These are phyloP conservation scores for Parascotia fuliginaria DNA, from an alignment of 2,888 invertebrate genomes.

Conservation along the genomic window DNA sequence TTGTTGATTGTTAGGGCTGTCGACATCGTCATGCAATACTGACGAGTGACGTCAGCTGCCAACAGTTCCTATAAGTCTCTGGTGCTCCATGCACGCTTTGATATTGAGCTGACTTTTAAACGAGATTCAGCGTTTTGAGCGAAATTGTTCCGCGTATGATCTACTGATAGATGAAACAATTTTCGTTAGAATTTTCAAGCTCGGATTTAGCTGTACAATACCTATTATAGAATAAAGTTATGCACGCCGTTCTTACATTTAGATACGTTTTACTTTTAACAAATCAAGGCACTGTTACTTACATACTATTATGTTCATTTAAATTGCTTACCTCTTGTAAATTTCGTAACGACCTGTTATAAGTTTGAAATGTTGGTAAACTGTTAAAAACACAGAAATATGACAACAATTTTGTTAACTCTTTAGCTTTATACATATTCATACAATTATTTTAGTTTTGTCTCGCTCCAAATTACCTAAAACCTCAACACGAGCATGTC, in stretches of 20 bases:
- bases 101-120: constrained; percentile 41
- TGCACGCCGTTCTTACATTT: no score
- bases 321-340: no score
- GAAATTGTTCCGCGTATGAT: constrained; percentile 24
- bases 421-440: not conserved
- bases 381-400: no score
- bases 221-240: no score
- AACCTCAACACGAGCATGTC: constrained; percentile 10
- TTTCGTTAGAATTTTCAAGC: constrained; percentile 4
- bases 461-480: not conserved
- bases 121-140: constrained; percentile 36
- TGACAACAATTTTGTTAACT: no score
- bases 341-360: no score
- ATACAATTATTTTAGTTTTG: not conserved
- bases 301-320: no score
- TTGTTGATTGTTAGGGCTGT: constrained; percentile 29
- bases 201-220: no score
- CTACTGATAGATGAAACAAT: constrained; percentile 13
- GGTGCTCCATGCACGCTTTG: constrained; percentile 35
- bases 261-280: no score
- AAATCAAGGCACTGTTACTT: no score
- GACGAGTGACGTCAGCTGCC: constrained; percentile 27
- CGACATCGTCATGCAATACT: constrained; percentile 1
- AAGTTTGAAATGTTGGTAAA: no score
- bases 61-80: constrained; percentile 29